Base-by-base conservation (phyloP, 2,888 invertebrate genomes). In the Elaeidobius kamerunicus region DNA sequence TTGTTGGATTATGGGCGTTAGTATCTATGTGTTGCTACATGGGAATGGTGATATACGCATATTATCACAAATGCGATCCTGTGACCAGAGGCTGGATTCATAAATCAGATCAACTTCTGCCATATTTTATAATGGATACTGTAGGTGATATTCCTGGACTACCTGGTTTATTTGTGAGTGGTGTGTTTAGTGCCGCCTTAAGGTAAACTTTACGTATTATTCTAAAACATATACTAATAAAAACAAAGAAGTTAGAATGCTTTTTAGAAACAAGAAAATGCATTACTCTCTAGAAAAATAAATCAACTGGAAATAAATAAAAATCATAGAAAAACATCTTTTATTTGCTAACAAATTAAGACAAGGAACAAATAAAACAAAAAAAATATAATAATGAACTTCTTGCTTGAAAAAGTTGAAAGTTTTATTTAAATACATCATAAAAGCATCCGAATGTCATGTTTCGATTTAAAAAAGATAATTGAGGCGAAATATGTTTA, bases 1-100 rank as follows among this genome's bases (percentile, higher is more conserved):
- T 90, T 0, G 71, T 81, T 2, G 93, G 93, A 0, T 85, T 92
- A 44, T 76, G 85, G 48, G 73, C 78, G 7, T 82, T 94, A 18
- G 80, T 92, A 1, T 80, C 83, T 0, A 76, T 92, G 65, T 88
- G 91, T 67, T 88, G 88, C 63, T 88, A 88, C 66, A 88, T 89
- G 44, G 94, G 94, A 0, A 76, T 94, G 4, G 81, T 94, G 1
- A 88, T 94, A 59, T 94, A 86, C 69, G 91, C 93, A 0, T 85
- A 85, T 1, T 94, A 91, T 66, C 77, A 85, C 41, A 79, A 83
- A 34, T 94, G 94, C 67, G 93, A 94, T 73, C 94, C 94, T 0
- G 75, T 93, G n/a, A 77, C 81, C 3, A 83, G 84, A 11, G 83
- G 83, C 40, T 81, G 83, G 51, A 85, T 86, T 42, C 74, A 73